A percentile compares a stretch with the other conserved stretches of the same genome.
These are phyloP conservation scores for Diphyllodes magnificus DNA, from an alignment of 2,113 vertebrate genomes.

Conservation along the genomic window DNA sequence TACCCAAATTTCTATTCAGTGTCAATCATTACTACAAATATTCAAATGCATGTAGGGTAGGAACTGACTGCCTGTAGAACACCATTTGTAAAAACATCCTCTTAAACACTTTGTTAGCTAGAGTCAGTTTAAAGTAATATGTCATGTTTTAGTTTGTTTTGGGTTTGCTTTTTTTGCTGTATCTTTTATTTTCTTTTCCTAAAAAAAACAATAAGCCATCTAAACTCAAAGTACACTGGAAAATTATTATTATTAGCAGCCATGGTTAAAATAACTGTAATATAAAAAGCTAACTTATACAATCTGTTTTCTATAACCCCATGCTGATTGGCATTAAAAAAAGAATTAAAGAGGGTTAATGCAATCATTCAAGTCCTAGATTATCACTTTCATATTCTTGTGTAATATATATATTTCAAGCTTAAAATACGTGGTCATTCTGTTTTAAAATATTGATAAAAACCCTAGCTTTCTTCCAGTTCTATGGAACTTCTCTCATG, in stretches of 20 bases:
- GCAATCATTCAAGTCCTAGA: neutral
- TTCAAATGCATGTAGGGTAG: neutral
- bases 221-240: neutral
- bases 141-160: neutral
- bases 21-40: neutral
- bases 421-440: neutral
- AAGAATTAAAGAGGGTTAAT: neutral
- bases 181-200: neutral
- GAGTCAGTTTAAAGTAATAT: neutral
- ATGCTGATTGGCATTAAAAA: neutral
- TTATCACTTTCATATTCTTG: neutral
- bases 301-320: neutral
- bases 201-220: neutral
- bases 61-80: neutral
- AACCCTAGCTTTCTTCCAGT: neutral
- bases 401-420: neutral
- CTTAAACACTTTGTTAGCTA: neutral
- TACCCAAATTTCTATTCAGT: neutral
- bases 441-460: neutral
- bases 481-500: neutral
- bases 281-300: fast-evolving
- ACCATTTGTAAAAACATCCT: neutral
- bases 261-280: neutral
- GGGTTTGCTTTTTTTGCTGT: neutral
- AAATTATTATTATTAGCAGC: neutral